Base-by-base conservation (phyloP, 2,113 vertebrate species). In the Naja naja region DNA sequence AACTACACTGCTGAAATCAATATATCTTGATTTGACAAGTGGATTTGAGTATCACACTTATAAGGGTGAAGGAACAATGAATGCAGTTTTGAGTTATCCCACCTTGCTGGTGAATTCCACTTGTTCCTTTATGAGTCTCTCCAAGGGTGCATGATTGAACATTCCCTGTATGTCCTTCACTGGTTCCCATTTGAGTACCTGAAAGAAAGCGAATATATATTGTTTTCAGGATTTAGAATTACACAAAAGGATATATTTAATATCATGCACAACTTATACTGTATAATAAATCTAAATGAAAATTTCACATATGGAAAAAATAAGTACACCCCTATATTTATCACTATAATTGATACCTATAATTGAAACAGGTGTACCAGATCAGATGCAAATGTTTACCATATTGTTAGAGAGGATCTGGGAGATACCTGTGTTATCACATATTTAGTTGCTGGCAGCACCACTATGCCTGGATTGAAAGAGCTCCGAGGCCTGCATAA, bases 31-130 rank as follows among this genome's bases (percentile, higher is more conserved):
- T 81, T 81, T 81, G 16, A 7, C 34, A 39, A 39, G 34, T 6
- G 69, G 16, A 39, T 39, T 81, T 43, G 74, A 43, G 7, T 39
- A 43, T 81, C 34, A 43, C 74, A 81, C 18, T 22, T 81, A 22
- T 95, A 60, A 92, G 95, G 90, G 34, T 95, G 93, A 85, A 95
- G 90, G 94, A 95, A 87, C 85, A 91, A 86, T 81, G 93, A 89
- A 95, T 74, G 53, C 5, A 94, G 91, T 92, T 49, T 58, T 89
- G 96, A 90, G 49, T 88, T 85, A 6, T 94, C 93, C 93, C 96
- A 97, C 96, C 93, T 95, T 94, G 94, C 93, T 96, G 95, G 60
- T 96, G 96, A 95, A 96, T 94, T 95, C 96, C 96, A 94, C 94
- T 97, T 94, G 91, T 56, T 95, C 97, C 93, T 94, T 90, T 87